Conservation (phyloP, 2,113 vertebrate species). For the Podilymbus podiceps region DNA sequence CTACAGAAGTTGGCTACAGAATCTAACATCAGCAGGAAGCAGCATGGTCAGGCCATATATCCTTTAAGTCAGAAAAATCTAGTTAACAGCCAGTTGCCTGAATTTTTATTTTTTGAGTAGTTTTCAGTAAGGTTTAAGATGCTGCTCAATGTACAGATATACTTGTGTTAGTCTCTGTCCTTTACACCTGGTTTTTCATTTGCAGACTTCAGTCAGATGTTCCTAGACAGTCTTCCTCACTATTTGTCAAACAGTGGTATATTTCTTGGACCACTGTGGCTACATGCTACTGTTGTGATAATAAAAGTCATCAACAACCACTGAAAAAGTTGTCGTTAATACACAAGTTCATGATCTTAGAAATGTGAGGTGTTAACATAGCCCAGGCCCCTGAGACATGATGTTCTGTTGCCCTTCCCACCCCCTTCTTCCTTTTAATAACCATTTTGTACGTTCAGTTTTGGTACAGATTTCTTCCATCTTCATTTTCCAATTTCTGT, state of each 20-base stretch:
- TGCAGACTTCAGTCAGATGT: neutral
- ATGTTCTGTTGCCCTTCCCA: neutral
- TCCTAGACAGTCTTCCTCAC: neutral
- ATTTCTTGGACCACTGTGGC: neutral
- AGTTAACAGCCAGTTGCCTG: neutral
- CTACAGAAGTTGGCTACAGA: neutral
- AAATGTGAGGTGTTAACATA: neutral
- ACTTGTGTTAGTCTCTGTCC: neutral
- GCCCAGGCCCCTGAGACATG: neutral
- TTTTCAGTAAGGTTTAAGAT: neutral
- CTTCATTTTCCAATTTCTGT: neutral
- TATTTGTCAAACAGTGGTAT: neutral
- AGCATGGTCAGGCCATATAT: neutral
- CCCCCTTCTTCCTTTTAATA: neutral
- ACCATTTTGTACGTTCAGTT: neutral
- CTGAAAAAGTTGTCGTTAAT: neutral
- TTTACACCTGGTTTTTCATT: neutral
- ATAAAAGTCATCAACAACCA: neutral
- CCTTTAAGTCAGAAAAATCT: neutral
- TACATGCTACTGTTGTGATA: neutral
- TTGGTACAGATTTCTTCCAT: neutral
- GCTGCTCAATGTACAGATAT: neutral
- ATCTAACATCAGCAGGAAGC: neutral
- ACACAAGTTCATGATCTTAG: neutral
- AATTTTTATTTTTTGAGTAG: neutral